Percentiles rank a stretch among this genome's conserved stretches.
phyloP scores from a whole-genome alignment of 2,113 vertebrate genomes.

The Capra hircus region DNA sequence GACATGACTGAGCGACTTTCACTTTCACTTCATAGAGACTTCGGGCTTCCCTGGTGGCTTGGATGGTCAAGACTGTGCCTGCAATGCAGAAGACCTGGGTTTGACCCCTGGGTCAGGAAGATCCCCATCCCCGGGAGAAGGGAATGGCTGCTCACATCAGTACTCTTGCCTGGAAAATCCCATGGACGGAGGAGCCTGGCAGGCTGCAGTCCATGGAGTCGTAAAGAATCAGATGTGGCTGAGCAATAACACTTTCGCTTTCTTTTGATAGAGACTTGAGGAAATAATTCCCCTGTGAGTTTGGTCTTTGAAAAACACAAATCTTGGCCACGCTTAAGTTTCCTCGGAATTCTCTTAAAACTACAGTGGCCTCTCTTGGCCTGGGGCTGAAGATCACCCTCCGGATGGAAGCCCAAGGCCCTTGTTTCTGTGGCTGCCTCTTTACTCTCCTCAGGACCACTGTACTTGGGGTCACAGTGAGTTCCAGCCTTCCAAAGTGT shows the following conservation, averaged over 20 bases:
- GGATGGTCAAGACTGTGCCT: not conserved
- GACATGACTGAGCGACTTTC: not conserved
- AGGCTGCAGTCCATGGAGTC: not conserved
- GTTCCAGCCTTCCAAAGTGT: not conserved
- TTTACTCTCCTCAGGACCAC: not conserved
- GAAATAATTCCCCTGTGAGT: not conserved
- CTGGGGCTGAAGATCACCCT: not conserved
- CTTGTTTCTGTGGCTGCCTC: too few species aligned
- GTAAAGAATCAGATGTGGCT: not conserved
- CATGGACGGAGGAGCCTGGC: not conserved
- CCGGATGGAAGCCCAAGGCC: too few species aligned
- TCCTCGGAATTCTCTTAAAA: not conserved
- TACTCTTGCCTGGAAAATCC: not conserved
- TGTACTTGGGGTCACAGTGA: not conserved
- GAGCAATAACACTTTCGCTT: not conserved
- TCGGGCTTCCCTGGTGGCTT: not conserved
- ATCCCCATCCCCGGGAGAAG: not conserved
- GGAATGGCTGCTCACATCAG: not conserved
- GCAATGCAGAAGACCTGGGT: not conserved
- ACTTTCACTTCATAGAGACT: not conserved
- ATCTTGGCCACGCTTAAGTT: not conserved
- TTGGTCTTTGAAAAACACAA: not conserved
- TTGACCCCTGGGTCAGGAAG: not conserved
- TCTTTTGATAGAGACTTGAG: not conserved
- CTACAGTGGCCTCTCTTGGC: not conserved